Conservation (phyloP, 2,113 vertebrate genomes). For the Entomyzon cyanotis region DNA sequence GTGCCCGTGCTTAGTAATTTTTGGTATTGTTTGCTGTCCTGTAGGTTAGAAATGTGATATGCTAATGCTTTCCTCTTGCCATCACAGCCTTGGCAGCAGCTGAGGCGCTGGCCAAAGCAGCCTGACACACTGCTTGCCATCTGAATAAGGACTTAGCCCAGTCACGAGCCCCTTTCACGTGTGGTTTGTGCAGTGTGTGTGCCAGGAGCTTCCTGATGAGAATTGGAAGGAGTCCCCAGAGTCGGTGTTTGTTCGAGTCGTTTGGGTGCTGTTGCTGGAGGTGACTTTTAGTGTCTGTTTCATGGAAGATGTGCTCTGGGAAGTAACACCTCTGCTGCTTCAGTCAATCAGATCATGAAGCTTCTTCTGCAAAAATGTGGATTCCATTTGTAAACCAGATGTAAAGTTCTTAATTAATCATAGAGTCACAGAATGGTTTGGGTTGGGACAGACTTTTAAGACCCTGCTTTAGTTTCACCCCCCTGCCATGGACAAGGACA, state of each 20-base stretch:
- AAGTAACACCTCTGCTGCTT: neutral
- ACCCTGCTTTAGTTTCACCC: neutral
- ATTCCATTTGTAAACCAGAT: accelerated
- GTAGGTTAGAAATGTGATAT: conserved; percentile 55
- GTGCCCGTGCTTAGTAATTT: neutral
- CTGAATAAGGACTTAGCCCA: conserved; percentile 23
- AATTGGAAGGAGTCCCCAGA: neutral
- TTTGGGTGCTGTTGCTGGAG: neutral
- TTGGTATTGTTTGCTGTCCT: neutral
- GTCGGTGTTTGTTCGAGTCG: neutral
- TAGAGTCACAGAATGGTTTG: neutral
- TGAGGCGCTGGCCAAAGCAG: neutral
- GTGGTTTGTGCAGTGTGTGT: neutral
- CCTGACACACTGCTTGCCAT: neutral
- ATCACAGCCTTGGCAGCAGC: neutral
- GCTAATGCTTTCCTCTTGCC: conserved; percentile 37
- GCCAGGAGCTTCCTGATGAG: conserved; percentile 31
- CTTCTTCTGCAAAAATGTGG: neutral
- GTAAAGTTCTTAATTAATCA: neutral
- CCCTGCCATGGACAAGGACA: neutral
- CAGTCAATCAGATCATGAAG: neutral
- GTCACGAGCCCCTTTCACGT: conserved; percentile 45
- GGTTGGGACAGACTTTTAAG: neutral
- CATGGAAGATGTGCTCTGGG: neutral
- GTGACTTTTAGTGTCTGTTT: neutral